These are phyloP conservation scores for Heliconius aoede DNA, from an alignment of 2,888 invertebrate species.

Conservation along the genomic window DNA sequence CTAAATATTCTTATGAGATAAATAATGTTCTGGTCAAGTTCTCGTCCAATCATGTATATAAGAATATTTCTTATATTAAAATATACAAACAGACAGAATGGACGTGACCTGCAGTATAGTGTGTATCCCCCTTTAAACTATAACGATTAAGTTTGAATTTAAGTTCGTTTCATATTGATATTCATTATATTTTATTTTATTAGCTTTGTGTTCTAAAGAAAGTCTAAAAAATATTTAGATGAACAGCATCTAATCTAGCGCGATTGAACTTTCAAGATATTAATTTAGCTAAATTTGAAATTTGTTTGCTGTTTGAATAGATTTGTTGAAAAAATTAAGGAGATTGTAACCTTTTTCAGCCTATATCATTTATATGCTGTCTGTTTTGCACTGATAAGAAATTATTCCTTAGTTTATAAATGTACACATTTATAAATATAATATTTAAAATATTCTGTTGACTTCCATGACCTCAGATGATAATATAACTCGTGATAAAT, in stretches of 20 bases:
- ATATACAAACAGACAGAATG: too few relatives aligned
- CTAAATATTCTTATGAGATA: too few relatives aligned
- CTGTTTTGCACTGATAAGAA: not conserved
- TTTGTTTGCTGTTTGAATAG: not conserved
- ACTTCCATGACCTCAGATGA: slow-evolving; percentile 41
- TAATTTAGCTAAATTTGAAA: not conserved
- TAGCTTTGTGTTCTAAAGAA: too few relatives aligned
- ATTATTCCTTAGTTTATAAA: not conserved
- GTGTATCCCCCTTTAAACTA: too few relatives aligned
- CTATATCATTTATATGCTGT: not conserved
- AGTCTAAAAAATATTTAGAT: not conserved
- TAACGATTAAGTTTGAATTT: not conserved
- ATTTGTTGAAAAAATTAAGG: too few relatives aligned
- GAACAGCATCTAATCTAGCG: not conserved
- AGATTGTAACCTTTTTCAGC: not conserved
- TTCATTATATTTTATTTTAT: too few relatives aligned
- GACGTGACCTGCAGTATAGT: too few relatives aligned
- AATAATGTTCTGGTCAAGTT: too few relatives aligned
- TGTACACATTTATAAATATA: slow-evolving; percentile 4
- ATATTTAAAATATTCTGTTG: slow-evolving; percentile 34
- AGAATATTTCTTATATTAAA: too few relatives aligned
- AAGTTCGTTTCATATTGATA: not conserved
- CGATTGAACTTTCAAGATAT: not conserved
- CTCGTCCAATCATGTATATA: too few relatives aligned
- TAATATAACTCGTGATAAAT: slow-evolving; percentile 43